Evolutionary conservation across 92 coral and sea anemone genomes (phyloP).

Genomic region (Blastomussa wellsi): DNA sequence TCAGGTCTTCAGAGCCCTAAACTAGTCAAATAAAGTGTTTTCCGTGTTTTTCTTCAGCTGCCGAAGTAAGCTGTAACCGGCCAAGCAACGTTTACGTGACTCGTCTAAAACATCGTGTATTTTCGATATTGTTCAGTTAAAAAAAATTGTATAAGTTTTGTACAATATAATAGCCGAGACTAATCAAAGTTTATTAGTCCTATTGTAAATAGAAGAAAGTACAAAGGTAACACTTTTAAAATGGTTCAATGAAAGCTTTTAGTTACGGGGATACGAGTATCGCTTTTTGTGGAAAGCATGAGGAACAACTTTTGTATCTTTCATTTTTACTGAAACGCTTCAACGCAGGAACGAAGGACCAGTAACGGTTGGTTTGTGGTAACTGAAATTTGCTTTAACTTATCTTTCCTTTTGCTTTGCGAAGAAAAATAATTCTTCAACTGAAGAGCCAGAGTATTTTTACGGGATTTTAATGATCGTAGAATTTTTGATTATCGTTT

Average conservation of each 20-base stretch:
- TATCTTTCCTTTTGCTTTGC: neutral
- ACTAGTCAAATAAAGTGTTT: neutral
- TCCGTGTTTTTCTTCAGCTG: neutral
- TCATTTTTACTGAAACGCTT: neutral
- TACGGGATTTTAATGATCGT: too few species aligned
- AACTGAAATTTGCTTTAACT: neutral
- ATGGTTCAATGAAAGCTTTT: neutral
- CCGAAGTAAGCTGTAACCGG: neutral
- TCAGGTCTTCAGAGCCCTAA: neutral
- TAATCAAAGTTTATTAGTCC: neutral
- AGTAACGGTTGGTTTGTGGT: neutral
- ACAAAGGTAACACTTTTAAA: conserved; percentile 27
- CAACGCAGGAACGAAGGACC: neutral
- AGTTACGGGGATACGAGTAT: conserved; percentile 29
- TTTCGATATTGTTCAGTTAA: neutral
- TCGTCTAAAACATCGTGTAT: neutral
- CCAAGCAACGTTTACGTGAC: neutral
- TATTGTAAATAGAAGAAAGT: neutral
- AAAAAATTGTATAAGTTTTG: neutral
- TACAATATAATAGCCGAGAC: neutral
- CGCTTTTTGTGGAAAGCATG: neutral
- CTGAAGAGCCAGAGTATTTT: too few species aligned
- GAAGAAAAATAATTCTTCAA: neutral
- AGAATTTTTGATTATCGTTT: neutral
- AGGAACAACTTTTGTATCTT: neutral